phyloP scores from a whole-genome alignment of 2,113 vertebrate genomes.

The Lepidothrix coronata region DNA sequence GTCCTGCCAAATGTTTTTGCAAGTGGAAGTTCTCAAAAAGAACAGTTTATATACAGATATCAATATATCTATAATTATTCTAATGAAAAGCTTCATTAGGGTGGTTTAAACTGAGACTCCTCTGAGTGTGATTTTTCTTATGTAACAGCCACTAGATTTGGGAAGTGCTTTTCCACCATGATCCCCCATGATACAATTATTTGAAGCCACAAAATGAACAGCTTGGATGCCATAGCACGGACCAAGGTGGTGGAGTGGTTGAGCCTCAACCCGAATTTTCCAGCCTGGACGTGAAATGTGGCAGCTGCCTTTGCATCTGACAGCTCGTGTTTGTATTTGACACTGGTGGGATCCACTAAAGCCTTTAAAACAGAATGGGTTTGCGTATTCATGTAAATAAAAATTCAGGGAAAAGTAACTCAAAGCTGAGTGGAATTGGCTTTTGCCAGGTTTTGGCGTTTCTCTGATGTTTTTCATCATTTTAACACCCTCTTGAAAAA shows the following conservation, averaged over 20 bases:
- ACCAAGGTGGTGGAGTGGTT: background rate
- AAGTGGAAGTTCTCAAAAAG: background rate
- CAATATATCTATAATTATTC: background rate
- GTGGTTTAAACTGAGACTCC: background rate
- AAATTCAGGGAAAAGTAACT: background rate
- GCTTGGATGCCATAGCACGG: fast-evolving
- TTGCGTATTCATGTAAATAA: background rate
- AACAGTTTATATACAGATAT: too few relatives aligned
- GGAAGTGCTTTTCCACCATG: background rate
- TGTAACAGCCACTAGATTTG: background rate
- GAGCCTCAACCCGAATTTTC: background rate
- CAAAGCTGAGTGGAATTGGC: background rate
- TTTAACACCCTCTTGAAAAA: background rate
- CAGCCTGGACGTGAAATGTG: background rate
- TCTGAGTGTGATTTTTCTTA: background rate
- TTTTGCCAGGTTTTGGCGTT: background rate
- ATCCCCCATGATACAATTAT: background rate
- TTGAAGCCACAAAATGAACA: background rate
- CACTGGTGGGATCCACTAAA: background rate
- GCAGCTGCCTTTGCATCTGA: background rate
- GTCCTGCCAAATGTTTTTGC: background rate
- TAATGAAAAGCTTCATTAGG: background rate
- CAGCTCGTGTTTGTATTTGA: background rate
- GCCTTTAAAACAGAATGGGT: background rate
- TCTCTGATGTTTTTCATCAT: background rate